Base-by-base conservation (phyloP, 92 coral and sea anemone genomes). In the Bergia puertoricense region DNA sequence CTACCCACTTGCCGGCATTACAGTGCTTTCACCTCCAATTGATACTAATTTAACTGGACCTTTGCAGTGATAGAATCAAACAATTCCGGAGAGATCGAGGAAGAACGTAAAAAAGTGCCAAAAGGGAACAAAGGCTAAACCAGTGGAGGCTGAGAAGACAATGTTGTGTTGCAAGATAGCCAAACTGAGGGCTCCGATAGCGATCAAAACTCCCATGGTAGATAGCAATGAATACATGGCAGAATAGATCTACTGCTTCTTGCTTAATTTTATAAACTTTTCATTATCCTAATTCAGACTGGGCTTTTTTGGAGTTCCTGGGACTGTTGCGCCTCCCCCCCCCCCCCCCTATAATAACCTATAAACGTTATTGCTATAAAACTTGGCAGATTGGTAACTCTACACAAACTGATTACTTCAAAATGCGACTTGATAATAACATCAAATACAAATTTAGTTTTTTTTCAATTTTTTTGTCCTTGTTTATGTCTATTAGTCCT, bases 61-160 rank as follows among this genome's bases (percentile, higher is more conserved):
- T 79, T 79, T 48, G 57, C 83, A 79, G 83, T 79, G 40, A 16
- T 56, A 56, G 68, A 23, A 23, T 39, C 68, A 36, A 79, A 51
- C 15, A 39, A 79, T 4, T 11, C 66, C 0, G 66, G 30, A 23
- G 67, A 40, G 7, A 9, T 1, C 43, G 41, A 6, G 10, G 38
- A 36, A 79, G 83, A 79, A 48, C 51, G 10, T 16, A n/a, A 44
- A 36, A 50, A 79, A 51, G 3, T 37, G 30, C 11, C n/a, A 2
- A 1, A 51, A 40, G 16, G 71, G 2, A 18, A 18, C 74, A 22
- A 62, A 59, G 2, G 8, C 23, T 6, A 39, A 81, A 39, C 5
- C 22, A 16, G n/a, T 10, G 4, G 50, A 39, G 16, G 66, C 22
- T 30, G 73, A 81, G 8, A 81, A 8, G 50, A 59, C n/a, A 39